phyloP scores from a whole-genome alignment of 2,113 vertebrate species.

The Polypterus bichir region DNA sequence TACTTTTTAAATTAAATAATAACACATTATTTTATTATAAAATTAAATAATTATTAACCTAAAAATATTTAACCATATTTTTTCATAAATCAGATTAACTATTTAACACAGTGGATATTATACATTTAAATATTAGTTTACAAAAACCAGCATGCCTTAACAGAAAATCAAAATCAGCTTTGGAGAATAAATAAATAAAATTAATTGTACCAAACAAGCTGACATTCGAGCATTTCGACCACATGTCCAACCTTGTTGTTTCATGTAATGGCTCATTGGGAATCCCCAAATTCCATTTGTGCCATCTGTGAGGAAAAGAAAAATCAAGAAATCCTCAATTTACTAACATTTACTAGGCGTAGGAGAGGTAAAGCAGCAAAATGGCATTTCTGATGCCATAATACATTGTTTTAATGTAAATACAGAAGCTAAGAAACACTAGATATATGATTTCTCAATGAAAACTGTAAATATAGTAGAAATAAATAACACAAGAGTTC shows the following conservation, averaged over 20 bases:
- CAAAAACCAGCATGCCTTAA: too few relatives aligned
- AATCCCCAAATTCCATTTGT: slow-evolving; percentile 59
- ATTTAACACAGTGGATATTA: too few relatives aligned
- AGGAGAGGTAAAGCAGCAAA: too few relatives aligned
- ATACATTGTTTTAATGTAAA: too few relatives aligned
- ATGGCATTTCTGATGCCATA: too few relatives aligned
- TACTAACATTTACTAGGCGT: too few relatives aligned
- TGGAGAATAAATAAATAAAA: slow-evolving; percentile 9
- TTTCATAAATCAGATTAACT: neutral
- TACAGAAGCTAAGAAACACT: too few relatives aligned
- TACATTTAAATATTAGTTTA: too few relatives aligned
- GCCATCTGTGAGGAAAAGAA: slow-evolving; percentile 43
- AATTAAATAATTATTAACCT: neutral
- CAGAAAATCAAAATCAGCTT: too few relatives aligned
- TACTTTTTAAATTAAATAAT: neutral
- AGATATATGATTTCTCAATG: too few relatives aligned
- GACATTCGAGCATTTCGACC: slow-evolving; percentile 94
- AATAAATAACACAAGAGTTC: too few relatives aligned
- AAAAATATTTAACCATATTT: neutral
- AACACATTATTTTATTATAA: neutral
- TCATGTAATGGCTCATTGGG: slow-evolving; percentile 81
- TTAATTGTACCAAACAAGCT: slow-evolving; percentile 76
- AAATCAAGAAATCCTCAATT: slow-evolving; percentile 7
- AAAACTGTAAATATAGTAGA: too few relatives aligned
- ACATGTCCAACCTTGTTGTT: slow-evolving; percentile 62